Conservation (phyloP, 1,140 invertebrate genomes). For the Aphaenogaster ashmeadi region DNA sequence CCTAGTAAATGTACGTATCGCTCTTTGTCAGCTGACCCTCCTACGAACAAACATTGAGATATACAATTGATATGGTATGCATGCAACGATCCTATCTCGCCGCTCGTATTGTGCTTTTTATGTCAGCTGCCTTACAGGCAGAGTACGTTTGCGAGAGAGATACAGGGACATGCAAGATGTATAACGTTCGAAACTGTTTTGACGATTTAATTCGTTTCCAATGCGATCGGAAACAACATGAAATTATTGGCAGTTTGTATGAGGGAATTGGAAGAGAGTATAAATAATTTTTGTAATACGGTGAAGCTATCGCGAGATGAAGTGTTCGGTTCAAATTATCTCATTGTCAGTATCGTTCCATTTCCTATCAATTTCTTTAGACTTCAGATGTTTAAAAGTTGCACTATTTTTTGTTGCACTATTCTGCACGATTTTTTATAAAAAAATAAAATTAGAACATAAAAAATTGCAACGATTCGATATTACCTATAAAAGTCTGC, state of each 20-base stretch:
- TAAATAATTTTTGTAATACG: conserved; percentile 26
- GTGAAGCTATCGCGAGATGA: background rate
- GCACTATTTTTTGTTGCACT: background rate
- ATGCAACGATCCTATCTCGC: conserved; percentile 19
- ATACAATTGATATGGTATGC: conserved; percentile 73
- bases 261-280: background rate
- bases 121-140: background rate
- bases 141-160: background rate
- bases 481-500: conserved; percentile 6
- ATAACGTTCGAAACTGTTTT: background rate
- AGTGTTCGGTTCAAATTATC: background rate
- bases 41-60: conserved; percentile 77
- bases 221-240: background rate
- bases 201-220: conserved; percentile 14
- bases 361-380: background rate
- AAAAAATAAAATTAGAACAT: background rate
- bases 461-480: background rate
- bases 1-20: conserved; percentile 87
- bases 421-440: background rate
- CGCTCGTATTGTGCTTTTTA: conserved; percentile 22
- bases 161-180: conserved; percentile 30
- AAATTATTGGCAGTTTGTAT: conserved; percentile 13
- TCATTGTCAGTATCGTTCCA: background rate
- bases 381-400: background rate
- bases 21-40: conserved; percentile 83